Base-by-base conservation (phyloP, 2,888 invertebrate genomes). In the Trimorus sp. region DNA sequence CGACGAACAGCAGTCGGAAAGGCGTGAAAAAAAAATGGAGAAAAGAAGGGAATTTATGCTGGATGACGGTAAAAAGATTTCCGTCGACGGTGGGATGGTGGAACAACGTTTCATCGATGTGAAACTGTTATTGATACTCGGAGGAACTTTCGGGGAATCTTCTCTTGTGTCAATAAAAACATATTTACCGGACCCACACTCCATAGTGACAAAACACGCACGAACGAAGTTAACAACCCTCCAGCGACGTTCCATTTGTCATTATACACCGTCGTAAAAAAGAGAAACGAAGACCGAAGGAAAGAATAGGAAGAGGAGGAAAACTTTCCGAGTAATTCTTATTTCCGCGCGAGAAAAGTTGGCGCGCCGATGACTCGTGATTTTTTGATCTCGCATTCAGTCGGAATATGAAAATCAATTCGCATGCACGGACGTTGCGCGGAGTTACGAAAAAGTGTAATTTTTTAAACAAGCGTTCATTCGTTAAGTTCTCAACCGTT, bases 211-310 rank as follows among this genome's bases (percentile, higher is more conserved):
- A 83, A 83, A 77, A 83, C 80, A 78, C 83, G 83, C 83, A 83
- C 80, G 79, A 83, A 78, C 80, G 86, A 86, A 85, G 87, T 86
- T 86, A 88, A 87, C 88, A 86, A 87, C 87, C 85, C 81, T 83
- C 79, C 60, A 83, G 79, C 83, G 69, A 73, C 77, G 66, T 81
- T 82, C 83, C 78, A 84, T 82, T 84, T 80, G 82, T 82, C 82
- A 70, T 83, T 83, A 75, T 74, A 78, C 62, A 58, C 71, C 58
- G 62, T 80, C 74, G 74, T 63, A 42, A 62, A 54, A 63, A 60
- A 62, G 75, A 68, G 58, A 75, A 59, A 70, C 37, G 63, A 63
- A 62, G 70, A 26, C 26, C 26, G 26, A 26, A 26, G 26, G 26
- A 26, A 4, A 26, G 26, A 26, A 26, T 26, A 26, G 49, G 36